Evolutionary conservation across 2,888 invertebrate species (phyloP), one percentile per base, ranked within the genome.

Genomic region (Campoplex capitator): DNA sequence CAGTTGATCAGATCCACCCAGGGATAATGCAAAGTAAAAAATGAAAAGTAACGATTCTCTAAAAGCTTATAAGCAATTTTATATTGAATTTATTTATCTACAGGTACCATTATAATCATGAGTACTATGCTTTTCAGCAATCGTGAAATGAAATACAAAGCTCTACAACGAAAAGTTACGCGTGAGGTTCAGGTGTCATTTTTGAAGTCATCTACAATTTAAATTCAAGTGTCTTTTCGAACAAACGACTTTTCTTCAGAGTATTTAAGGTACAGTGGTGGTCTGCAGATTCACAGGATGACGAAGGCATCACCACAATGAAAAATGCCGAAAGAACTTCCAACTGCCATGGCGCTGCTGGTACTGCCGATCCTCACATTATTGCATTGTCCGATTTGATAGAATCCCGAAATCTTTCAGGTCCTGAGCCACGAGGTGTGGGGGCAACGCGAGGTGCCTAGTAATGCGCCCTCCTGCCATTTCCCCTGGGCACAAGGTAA

Each of bases 321-420:
- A 56, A 88, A 88, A 87, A 86, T 84, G 38, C 74, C 70, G 62
- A 65, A 78, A 75, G 23, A 67, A 32, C 75, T 83, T 79, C 38
- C 51, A 81, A 74, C 79, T 70, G 35, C 42, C 70, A 23, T 74
- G 75, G 77, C 51, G 23, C 45, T 74, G 83, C 56, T 58, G 65
- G 81, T 75, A 74, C 71, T 54, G 56, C 68, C 62, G 78, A 87
- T 87, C 86, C 78, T 90, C 92, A 89, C 92, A 92, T 93, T 94
- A 94, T 94, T 94, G 93, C 93, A 94, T 94, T 94, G 94, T 94
- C 93, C 94, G 92, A 94, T 94, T 94, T 94, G 94, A 94, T 94
- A 93, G 94, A 94, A 94, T 94, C 94, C 93, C 90, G 91, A 94
- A 94, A 94, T 94, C 94, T 94, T 94, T 94, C 92, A 93, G 92